Evolutionary conservation across 2,888 invertebrate genomes (phyloP).

Genomic region (Lymantria monacha): DNA sequence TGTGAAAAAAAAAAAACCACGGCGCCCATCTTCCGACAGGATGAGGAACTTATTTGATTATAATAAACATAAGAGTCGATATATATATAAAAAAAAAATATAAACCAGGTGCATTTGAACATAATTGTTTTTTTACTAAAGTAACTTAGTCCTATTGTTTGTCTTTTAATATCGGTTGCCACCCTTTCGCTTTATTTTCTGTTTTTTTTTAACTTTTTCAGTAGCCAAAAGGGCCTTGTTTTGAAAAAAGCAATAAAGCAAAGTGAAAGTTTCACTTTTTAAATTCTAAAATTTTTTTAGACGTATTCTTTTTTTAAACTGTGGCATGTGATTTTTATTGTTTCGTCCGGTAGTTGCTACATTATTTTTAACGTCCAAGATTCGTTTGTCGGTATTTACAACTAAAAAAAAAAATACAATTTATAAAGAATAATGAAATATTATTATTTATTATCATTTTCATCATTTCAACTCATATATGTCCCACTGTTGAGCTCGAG

Average conservation of each 20-base stretch:
- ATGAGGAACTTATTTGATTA: constrained; percentile 80
- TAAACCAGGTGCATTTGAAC: constrained; percentile 69
- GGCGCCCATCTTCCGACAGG: constrained; percentile 78
- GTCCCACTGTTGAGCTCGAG: too few species aligned
- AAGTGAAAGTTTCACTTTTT: constrained; percentile 59
- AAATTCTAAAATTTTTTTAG: constrained; percentile 14
- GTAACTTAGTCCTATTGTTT: constrained; percentile 52
- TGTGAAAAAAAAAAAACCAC: constrained; percentile 50
- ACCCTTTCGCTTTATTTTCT: constrained; percentile 58
- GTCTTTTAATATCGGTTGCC: constrained; percentile 59
- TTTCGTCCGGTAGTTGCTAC: constrained; percentile 24
- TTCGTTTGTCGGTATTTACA: constrained; percentile 22
- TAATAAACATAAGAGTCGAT: constrained; percentile 69
- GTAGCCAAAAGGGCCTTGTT: constrained; percentile 46
- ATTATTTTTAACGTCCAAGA: constrained; percentile 11
- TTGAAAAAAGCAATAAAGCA: constrained; percentile 46
- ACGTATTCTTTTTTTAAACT: constrained; percentile 27
- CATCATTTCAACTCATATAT: too few species aligned
- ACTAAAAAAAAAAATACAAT: not conserved
- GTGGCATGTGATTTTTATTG: constrained; percentile 16
- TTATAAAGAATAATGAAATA: not conserved
- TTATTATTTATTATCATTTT: too few species aligned
- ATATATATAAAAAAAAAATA: constrained; percentile 52
- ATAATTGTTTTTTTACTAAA: constrained; percentile 58
- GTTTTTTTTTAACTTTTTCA: constrained; percentile 47